phyloP scores from a whole-genome alignment of 2,888 invertebrate genomes.

The Aphidoletes aphidimyza region DNA sequence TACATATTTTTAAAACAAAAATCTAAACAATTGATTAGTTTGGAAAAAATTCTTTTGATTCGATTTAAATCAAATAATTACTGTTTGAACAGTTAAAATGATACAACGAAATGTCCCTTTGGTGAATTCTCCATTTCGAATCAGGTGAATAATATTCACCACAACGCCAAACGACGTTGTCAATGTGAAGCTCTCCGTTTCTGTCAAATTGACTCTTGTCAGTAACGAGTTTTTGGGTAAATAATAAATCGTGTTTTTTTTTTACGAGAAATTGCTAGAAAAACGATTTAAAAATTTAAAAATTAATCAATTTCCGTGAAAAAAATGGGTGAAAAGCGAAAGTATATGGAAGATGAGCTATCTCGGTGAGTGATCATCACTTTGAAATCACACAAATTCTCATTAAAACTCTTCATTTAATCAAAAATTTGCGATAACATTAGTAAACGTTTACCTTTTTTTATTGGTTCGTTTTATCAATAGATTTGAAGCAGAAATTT shows the following conservation, averaged over 20 bases:
- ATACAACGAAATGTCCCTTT: too few species aligned
- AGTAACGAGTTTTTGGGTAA: not conserved
- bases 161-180: not conserved
- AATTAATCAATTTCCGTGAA: not conserved
- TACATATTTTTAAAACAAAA: too few species aligned
- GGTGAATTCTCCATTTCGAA: too few species aligned
- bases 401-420: not conserved
- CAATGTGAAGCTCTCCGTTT: not conserved
- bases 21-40: too few species aligned
- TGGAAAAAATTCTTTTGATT: too few species aligned
- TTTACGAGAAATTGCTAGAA: not conserved
- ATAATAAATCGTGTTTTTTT: not conserved
- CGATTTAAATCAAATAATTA: too few species aligned
- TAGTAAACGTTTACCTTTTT: conserved; percentile 12
- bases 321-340: conserved; percentile 54
- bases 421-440: conserved; percentile 18
- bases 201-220: not conserved
- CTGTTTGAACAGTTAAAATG: too few species aligned
- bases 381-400: conserved; percentile 54
- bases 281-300: too few species aligned
- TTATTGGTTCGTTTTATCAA: too few species aligned
- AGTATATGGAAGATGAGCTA: conserved; percentile 90
- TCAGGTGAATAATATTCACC: not conserved
- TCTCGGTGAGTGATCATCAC: conserved; percentile 72
- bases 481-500: conserved; percentile 92